A percentile compares a stretch with the other conserved stretches of the same genome.
Evolutionary conservation across 2,113 vertebrate genomes (phyloP).

Genomic region (Chlorodrepanis virens): DNA sequence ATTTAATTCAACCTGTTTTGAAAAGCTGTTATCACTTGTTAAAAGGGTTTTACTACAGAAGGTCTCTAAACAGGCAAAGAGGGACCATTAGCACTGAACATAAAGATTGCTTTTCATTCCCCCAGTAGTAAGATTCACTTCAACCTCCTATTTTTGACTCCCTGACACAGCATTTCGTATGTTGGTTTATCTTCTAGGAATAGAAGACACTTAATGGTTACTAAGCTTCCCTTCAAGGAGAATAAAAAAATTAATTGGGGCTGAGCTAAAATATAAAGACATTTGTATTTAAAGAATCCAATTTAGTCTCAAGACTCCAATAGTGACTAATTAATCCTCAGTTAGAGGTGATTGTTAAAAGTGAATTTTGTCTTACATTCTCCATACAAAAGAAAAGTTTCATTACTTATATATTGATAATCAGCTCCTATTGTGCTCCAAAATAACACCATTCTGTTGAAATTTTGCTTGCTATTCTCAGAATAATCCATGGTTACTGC

Average conservation of each 20-base stretch:
- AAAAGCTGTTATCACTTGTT: slow-evolving; percentile 16
- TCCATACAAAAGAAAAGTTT: background rate
- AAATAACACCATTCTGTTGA: background rate
- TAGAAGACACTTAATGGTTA: background rate
- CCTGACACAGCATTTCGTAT: background rate
- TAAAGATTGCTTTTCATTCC: background rate
- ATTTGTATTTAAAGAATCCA: background rate
- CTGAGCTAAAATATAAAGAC: background rate
- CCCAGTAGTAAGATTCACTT: background rate
- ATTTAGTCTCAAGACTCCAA: background rate
- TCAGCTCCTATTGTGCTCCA: background rate
- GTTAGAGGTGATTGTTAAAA: background rate
- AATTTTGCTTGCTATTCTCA: background rate
- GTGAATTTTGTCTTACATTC: background rate
- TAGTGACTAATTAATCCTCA: background rate
- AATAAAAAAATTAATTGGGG: background rate
- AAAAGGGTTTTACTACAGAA: background rate
- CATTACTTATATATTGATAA: background rate
- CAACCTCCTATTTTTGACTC: background rate
- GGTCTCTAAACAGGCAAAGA: background rate
- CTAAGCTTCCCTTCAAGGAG: slow-evolving; percentile 1
- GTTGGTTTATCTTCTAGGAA: background rate
- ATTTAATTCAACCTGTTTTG: slow-evolving; percentile 24
- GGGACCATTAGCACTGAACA: background rate
- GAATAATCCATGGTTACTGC: background rate